Percentiles rank a stretch among this genome's conserved stretches.
Evolutionary conservation across 2,888 invertebrate species (phyloP).

Genomic region (Liposcelis brunnea): DNA sequence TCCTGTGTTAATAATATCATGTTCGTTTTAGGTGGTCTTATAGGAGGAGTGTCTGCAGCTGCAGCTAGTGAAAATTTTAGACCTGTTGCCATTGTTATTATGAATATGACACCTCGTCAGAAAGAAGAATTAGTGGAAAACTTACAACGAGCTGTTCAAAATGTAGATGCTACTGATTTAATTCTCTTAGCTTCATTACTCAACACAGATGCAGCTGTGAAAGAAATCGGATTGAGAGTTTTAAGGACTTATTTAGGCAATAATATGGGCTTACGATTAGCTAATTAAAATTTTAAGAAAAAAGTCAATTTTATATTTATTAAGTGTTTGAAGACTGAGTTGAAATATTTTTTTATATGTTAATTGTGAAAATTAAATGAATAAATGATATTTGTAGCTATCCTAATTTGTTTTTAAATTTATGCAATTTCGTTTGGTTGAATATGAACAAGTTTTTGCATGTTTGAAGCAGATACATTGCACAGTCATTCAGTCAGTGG

Average conservation of each 20-base stretch:
- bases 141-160: not conserved
- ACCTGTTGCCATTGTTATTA: slow-evolving; percentile 9
- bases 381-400: too few species aligned
- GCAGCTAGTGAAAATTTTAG: slow-evolving; percentile 8
- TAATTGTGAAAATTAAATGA: too few species aligned
- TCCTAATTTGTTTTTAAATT: too few species aligned
- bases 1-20: too few species aligned
- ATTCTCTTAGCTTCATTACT: slow-evolving; percentile 10
- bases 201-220: not conserved
- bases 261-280: slow-evolving; percentile 9
- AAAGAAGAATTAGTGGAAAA: slow-evolving; percentile 8
- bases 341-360: too few species aligned
- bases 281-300: too few species aligned
- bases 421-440: too few species aligned
- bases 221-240: slow-evolving; percentile 4
- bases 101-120: slow-evolving; percentile 9
- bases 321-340: too few species aligned
- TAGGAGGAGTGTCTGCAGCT: slow-evolving; percentile 10
- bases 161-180: slow-evolving; percentile 9
- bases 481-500: too few species aligned
- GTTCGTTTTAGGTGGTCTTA: slow-evolving; percentile 10
- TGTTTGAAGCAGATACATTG: too few species aligned
- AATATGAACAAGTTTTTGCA: too few species aligned
- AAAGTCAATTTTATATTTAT: too few species aligned
- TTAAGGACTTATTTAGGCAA: slow-evolving; percentile 5